Evolutionary conservation across 2,888 invertebrate species (phyloP), one percentile per base, ranked within the genome.

Genomic region (Eupithecia subfuscata): DNA sequence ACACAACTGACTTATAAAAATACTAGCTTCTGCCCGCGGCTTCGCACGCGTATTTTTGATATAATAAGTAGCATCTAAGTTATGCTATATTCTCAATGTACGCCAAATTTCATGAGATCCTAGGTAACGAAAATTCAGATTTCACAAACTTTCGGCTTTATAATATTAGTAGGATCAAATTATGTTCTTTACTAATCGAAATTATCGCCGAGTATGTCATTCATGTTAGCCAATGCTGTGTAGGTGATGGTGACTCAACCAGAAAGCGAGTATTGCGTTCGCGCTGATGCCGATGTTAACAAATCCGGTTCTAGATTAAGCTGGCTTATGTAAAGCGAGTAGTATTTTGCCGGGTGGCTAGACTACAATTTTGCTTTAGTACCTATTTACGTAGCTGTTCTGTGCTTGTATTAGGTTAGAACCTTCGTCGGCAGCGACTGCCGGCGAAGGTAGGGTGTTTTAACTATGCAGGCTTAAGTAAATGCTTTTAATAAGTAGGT

Each of bases 281-380:
- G 85, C 81, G 83, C 79, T 83, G 86, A 83, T 87, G 83, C 83
- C 56, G 86, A 83, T 87, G 83, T 84, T 87, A 87, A 88, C 84
- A 86, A 92, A 91, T 91, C 93, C 92, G 92, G 92, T 92, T 92
- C 83, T 79, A 84, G 82, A 83, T 83, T 83, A 81, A 75, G 80
- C 81, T 83, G 80, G 75, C 79, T 84, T 83, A 84, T 84, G 84
- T 84, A 80, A 84, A 85, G 75, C 82, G 65, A 75, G 73, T 75
- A 60, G 70, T 73, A 70, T 63, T 70, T 40, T 56, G 63, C 43
- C 18, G 40, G 40, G 48, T 70, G 70, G 67, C 70, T 30, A 30
- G 64, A 60, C 60, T 64, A 40, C 30, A 65, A 34, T 34, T 64
- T 30, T 25, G 14, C 9, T 25, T 60, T 25, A 22, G 9, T 60